phyloP scores from a whole-genome alignment of 2,113 vertebrate genomes.

The Colinus virginianus region DNA sequence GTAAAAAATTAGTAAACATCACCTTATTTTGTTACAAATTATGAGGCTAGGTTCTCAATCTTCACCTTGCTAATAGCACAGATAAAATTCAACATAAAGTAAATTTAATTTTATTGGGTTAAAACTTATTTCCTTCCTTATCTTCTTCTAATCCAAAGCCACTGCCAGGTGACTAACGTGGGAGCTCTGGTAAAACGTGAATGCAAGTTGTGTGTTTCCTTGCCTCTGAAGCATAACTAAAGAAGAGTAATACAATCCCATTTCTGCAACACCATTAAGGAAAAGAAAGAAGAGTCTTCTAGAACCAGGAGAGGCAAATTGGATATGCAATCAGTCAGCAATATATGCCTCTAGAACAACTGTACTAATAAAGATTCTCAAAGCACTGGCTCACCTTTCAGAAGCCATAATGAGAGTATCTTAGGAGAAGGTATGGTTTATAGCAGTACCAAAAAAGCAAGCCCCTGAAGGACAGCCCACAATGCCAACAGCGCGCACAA shows the following conservation, averaged over 20 bases:
- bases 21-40: not conserved
- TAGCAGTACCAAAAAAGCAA: not conserved
- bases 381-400: not conserved
- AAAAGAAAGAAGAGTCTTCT: not conserved
- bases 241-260: not conserved
- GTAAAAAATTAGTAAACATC: not conserved
- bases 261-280: accelerated
- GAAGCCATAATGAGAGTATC: not conserved
- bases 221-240: not conserved
- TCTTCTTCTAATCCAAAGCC: not conserved
- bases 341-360: not conserved
- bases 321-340: accelerated
- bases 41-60: not conserved
- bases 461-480: not conserved
- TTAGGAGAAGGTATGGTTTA: not conserved
- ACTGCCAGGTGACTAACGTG: not conserved
- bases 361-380: accelerated
- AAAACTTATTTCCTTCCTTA: too few relatives aligned
- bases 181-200: not conserved
- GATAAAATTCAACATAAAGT: not conserved
- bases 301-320: not conserved
- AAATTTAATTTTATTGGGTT: too few relatives aligned
- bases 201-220: not conserved
- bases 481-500: accelerated
- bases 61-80: not conserved